phyloP scores from a whole-genome alignment of 2,888 invertebrate genomes.

The Hipparchia semele region DNA sequence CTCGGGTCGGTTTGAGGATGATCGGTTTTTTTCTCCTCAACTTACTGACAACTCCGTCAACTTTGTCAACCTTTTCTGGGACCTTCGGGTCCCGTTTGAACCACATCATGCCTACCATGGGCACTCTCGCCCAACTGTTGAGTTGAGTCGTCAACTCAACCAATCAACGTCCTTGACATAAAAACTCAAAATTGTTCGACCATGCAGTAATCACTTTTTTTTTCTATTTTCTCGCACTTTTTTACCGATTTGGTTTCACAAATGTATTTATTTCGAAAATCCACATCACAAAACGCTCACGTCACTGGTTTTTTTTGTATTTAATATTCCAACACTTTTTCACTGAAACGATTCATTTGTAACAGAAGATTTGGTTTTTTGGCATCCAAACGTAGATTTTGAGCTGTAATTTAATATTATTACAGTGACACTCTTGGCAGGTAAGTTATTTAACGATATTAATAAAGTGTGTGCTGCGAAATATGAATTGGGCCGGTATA shows the following conservation, averaged over 20 bases:
- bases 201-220: not conserved
- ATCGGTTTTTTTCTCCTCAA: constrained; percentile 71
- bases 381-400: constrained; percentile 23
- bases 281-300: constrained; percentile 26
- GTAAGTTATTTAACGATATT: constrained; percentile 5
- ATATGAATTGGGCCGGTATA: not conserved
- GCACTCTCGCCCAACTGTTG: constrained; percentile 24
- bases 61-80: constrained; percentile 59
- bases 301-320: not conserved
- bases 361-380: constrained; percentile 14
- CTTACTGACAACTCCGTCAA: constrained; percentile 64
- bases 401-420: constrained; percentile 30
- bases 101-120: constrained; percentile 75
- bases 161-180: not conserved
- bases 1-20: constrained; percentile 68
- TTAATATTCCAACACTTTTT: not conserved
- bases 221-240: not conserved
- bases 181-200: not conserved
- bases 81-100: constrained; percentile 75
- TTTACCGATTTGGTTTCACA: constrained; percentile 20
- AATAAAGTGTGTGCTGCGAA: not conserved
- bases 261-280: constrained; percentile 25
- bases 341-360: constrained; percentile 18
- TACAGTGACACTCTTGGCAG: constrained; percentile 34
- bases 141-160: constrained; percentile 8